Evolutionary conservation across 2,797 vertebrate genomes (phyloP).

Genomic region (Acrocephalus scirpaceus): DNA sequence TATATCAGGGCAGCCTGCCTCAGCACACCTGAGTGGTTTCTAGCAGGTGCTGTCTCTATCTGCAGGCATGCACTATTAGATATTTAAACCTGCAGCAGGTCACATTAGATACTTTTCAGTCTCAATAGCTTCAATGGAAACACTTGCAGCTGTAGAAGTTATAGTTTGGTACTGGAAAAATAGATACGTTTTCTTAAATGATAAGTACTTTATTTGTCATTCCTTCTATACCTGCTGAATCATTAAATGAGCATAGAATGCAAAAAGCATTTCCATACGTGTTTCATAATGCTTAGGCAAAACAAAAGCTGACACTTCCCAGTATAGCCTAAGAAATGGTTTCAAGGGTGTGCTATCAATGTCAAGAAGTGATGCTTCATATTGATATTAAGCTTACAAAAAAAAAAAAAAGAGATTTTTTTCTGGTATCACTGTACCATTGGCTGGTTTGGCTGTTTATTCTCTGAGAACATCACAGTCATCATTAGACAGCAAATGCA

Average conservation of each 20-base stretch:
- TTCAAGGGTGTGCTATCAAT: not conserved
- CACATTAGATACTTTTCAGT: not conserved
- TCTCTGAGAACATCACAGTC: not conserved
- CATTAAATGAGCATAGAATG: not conserved
- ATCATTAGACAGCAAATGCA: not conserved
- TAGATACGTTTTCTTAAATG: not conserved
- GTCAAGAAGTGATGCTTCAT: not conserved
- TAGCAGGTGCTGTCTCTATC: not conserved
- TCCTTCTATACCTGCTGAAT: not conserved
- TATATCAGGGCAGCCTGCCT: not conserved
- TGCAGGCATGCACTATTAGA: not conserved
- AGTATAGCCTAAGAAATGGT: not conserved
- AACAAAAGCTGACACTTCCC: not conserved
- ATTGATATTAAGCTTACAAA: not conserved
- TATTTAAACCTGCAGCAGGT: not conserved
- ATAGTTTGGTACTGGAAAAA: not conserved
- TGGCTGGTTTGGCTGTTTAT: not conserved
- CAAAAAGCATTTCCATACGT: fast-evolving
- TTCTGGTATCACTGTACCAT: not conserved
- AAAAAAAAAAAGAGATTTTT: not conserved
- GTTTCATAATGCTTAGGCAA: not conserved
- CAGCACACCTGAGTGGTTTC: not conserved
- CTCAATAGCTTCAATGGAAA: not conserved
- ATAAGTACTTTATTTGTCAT: not conserved
- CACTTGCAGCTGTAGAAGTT: not conserved